Conservation (phyloP, 2,113 vertebrate species). For the Macaca mulatta region DNA sequence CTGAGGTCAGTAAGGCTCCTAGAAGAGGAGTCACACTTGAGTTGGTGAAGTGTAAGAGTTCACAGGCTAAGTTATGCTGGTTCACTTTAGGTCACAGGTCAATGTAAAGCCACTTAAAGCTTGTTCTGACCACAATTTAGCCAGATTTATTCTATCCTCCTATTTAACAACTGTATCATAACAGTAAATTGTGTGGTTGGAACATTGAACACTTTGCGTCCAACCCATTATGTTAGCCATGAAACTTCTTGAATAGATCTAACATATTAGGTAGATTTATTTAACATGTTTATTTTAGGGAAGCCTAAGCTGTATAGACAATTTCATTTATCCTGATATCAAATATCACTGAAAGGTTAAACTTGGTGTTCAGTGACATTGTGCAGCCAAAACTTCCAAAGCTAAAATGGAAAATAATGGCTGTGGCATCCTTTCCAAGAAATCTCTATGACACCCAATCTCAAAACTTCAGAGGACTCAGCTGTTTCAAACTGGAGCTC, state of each 20-base stretch:
- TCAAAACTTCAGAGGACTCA: not conserved
- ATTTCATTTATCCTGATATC: constrained; percentile 66
- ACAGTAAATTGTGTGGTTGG: not conserved
- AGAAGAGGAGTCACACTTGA: not conserved
- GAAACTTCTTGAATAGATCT: constrained; percentile 3
- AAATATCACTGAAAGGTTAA: constrained; percentile 62
- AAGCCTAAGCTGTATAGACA: constrained; percentile 30
- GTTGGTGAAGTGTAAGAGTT: not conserved
- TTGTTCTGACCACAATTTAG: not conserved
- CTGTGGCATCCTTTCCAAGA: constrained; percentile 65
- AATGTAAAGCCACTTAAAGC: constrained; percentile 1
- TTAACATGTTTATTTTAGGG: constrained; percentile 62
- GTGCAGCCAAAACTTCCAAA: constrained; percentile 64
- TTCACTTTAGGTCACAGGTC: not conserved
- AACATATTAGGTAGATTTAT: constrained; percentile 57
- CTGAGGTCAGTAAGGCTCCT: not conserved
- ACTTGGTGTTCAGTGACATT: constrained; percentile 72
- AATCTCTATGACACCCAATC: constrained; percentile 16
- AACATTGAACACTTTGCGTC: constrained; percentile 9
- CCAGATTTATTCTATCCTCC: not conserved
- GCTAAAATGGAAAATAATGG: constrained; percentile 59
- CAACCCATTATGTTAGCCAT: constrained; percentile 16
- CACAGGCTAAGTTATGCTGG: not conserved
- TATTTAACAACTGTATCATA: not conserved
- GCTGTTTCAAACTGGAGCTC: constrained; percentile 1